These are phyloP conservation scores for Nomada fabriciana DNA, from an alignment of 2,888 invertebrate species.

Conservation along the genomic window DNA sequence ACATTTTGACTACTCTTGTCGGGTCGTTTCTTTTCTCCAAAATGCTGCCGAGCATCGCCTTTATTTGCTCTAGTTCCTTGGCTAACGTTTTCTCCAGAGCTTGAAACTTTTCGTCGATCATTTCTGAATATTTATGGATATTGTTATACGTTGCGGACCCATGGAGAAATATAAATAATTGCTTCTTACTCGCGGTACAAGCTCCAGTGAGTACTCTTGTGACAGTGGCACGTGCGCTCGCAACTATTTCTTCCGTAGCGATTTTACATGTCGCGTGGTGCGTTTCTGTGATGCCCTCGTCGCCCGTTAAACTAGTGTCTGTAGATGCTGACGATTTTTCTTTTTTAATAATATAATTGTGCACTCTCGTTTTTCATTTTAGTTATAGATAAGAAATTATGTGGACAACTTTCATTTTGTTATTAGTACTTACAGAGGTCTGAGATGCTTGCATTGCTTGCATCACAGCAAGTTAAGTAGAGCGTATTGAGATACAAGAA, in stretches of 20 bases:
- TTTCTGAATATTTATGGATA: slow-evolving; percentile 64
- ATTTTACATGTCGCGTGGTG: slow-evolving; percentile 83
- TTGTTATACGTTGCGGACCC: background rate
- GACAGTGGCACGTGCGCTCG: slow-evolving; percentile 83
- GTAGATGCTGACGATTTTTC: background rate
- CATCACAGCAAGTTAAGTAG: slow-evolving; percentile 55
- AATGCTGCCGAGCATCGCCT: slow-evolving; percentile 44
- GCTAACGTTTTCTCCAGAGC: slow-evolving; percentile 70
- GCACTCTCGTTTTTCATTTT: background rate
- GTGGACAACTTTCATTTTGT: background rate
- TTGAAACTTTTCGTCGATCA: slow-evolving; percentile 71
- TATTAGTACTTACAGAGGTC: slow-evolving; percentile 56
- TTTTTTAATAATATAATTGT: background rate
- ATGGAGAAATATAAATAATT: background rate
- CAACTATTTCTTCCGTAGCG: slow-evolving; percentile 81
- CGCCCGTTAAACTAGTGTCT: slow-evolving; percentile 47
- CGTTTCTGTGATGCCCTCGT: slow-evolving; percentile 78
- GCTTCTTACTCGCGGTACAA: slow-evolving; percentile 79
- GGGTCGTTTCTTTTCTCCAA: slow-evolving; percentile 14
- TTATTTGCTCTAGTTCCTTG: slow-evolving; percentile 69
- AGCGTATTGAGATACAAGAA: slow-evolving; percentile 57
- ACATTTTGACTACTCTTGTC: background rate
- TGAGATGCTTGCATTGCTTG: slow-evolving; percentile 36
- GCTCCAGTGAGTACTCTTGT: slow-evolving; percentile 82
- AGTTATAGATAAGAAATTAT: background rate